Evolutionary conservation across 2,888 invertebrate genomes (phyloP).

Genomic region (Apomyelois bistriatella): DNA sequence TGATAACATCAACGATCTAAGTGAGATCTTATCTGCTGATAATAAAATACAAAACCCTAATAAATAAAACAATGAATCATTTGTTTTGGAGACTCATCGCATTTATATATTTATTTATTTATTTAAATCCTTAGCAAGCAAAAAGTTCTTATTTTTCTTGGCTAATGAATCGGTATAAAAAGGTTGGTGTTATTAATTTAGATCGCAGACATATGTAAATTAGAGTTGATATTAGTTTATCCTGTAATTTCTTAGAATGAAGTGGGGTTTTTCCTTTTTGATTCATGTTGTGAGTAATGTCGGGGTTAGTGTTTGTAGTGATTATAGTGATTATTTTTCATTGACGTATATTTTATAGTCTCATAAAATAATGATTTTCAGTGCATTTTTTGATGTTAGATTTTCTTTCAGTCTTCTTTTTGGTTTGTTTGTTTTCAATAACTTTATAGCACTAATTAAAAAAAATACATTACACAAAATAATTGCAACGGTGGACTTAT

Average conservation of each 20-base stretch:
- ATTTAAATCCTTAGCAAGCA: conserved; percentile 44
- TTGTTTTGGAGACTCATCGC: conserved; percentile 40
- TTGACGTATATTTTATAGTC: too few relatives aligned
- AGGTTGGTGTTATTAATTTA: conserved; percentile 27
- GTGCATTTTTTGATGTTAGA: too few relatives aligned
- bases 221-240: not conserved
- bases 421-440: too few relatives aligned
- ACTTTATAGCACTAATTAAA: too few relatives aligned
- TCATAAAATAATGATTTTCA: too few relatives aligned
- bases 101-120: too few relatives aligned
- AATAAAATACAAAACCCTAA: conserved; percentile 4
- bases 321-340: not conserved
- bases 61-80: conserved; percentile 33
- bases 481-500: too few relatives aligned
- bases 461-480: too few relatives aligned
- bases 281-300: not conserved
- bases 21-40: not conserved
- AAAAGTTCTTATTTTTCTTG: conserved; percentile 44
- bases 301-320: not conserved
- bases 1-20: not conserved
- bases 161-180: conserved; percentile 43
- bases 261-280: not conserved
- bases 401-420: too few relatives aligned
- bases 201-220: conserved; percentile 10
- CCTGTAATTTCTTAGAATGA: not conserved